Evolutionary conservation across 2,797 vertebrate species (phyloP).

Genomic region (Pteropus rufus): DNA sequence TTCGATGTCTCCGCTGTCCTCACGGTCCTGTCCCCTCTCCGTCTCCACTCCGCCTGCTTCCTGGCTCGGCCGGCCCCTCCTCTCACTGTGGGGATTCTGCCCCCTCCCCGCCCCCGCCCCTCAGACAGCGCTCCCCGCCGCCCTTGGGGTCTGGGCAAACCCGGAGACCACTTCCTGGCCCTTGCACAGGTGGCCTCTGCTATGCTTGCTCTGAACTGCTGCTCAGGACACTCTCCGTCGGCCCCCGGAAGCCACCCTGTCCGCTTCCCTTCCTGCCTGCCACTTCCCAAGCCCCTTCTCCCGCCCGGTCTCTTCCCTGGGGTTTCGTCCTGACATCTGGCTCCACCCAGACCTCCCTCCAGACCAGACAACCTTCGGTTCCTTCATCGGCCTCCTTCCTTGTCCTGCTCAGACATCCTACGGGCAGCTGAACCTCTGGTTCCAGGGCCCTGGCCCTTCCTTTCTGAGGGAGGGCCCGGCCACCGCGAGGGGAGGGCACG

Average conservation of each 20-base stretch:
- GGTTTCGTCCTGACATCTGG: not conserved
- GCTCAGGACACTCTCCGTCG: not conserved
- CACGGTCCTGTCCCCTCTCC: not conserved
- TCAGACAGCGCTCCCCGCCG: accelerated
- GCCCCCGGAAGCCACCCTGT: accelerated
- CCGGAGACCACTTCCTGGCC: not conserved
- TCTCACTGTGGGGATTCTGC: not conserved
- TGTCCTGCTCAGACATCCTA: accelerated
- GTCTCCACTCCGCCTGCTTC: not conserved
- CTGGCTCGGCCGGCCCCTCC: not conserved
- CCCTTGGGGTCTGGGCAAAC: not conserved
- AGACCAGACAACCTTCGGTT: accelerated
- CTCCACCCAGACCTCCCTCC: not conserved
- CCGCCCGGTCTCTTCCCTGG: accelerated
- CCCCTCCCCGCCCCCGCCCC: no score
- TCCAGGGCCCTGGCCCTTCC: not conserved
- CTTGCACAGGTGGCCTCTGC: not conserved
- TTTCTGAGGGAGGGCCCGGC: not conserved
- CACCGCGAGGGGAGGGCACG: not conserved
- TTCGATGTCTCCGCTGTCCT: no score
- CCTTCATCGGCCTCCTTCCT: not conserved
- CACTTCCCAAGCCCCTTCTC: no score
- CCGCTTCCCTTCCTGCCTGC: accelerated
- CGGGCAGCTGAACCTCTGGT: not conserved
- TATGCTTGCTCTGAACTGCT: not conserved